These are phyloP conservation scores for Xyliphius kryptos DNA, from an alignment of 2,113 vertebrate species.

Conservation along the genomic window DNA sequence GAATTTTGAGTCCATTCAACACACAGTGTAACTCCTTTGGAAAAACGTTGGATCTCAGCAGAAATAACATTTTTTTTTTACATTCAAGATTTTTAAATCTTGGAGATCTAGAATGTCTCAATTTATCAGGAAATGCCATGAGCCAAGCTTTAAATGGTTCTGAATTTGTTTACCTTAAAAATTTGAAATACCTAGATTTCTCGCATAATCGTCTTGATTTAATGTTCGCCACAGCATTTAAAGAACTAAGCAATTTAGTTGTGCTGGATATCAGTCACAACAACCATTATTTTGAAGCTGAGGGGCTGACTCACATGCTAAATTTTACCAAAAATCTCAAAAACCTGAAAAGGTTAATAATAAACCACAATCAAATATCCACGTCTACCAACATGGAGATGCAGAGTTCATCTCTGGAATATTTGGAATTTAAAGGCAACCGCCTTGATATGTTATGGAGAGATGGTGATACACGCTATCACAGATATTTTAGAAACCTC, in stretches of 20 bases:
- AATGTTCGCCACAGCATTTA: conserved; percentile 75
- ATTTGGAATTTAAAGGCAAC: conserved; percentile 84
- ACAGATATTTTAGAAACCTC: conserved; percentile 78
- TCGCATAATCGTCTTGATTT: conserved; percentile 85
- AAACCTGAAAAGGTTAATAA: conserved; percentile 70
- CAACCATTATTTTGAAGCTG: conserved; percentile 80
- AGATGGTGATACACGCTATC: conserved; percentile 73
- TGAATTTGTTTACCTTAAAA: conserved; percentile 72
- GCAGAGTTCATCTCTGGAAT: conserved; percentile 73
- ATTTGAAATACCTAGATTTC: conserved; percentile 83
- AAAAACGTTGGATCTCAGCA: conserved; percentile 82
- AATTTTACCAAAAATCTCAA: conserved; percentile 72
- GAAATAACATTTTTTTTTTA: conserved; percentile 90
- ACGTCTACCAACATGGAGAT: conserved; percentile 74
- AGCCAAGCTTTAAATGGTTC: conserved; percentile 86
- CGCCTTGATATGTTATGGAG: conserved; percentile 81
- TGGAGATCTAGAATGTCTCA: conserved; percentile 75
- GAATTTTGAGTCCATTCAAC: conserved; percentile 54
- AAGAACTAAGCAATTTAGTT: conserved; percentile 70
- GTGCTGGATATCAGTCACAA: conserved; percentile 89
- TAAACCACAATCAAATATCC: conserved; percentile 88
- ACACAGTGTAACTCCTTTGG: conserved; percentile 70
- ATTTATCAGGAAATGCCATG: conserved; percentile 85
- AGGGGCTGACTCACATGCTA: conserved; percentile 84
- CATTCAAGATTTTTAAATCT: conserved; percentile 71